These are phyloP conservation scores for Ispidina picta DNA, from an alignment of 2,797 vertebrate species.

Conservation along the genomic window DNA sequence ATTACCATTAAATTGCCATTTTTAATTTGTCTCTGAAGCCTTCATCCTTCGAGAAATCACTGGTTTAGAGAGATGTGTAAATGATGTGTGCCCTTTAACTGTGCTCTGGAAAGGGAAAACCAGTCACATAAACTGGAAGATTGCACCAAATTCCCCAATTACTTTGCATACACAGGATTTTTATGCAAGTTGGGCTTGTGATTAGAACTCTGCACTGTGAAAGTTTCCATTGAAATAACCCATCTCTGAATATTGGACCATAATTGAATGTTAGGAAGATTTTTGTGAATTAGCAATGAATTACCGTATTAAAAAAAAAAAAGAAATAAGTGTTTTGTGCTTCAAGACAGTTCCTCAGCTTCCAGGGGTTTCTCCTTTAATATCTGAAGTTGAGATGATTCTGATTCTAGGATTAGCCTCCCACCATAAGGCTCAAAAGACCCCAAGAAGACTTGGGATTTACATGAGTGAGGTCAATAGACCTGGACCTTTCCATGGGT, in stretches of 20 bases:
- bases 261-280: background rate
- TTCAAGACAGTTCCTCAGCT: background rate
- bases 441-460: background rate
- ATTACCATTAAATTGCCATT: background rate
- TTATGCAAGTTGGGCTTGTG: background rate
- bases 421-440: background rate
- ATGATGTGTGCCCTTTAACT: background rate
- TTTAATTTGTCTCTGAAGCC: conserved; percentile 27
- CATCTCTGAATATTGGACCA: background rate
- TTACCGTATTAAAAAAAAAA: background rate
- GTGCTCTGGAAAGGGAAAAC: background rate
- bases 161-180: background rate
- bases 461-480: background rate
- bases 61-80: background rate
- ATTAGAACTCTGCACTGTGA: background rate
- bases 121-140: background rate
- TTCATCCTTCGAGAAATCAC: background rate
- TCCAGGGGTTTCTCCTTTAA: background rate
- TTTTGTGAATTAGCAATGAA: background rate
- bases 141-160: background rate
- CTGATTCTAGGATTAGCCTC: background rate
- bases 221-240: background rate
- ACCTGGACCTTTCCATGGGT: background rate
- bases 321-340: background rate
- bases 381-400: background rate